Conservation (phyloP, 2,888 invertebrate genomes). For the Dasypolia templi region DNA sequence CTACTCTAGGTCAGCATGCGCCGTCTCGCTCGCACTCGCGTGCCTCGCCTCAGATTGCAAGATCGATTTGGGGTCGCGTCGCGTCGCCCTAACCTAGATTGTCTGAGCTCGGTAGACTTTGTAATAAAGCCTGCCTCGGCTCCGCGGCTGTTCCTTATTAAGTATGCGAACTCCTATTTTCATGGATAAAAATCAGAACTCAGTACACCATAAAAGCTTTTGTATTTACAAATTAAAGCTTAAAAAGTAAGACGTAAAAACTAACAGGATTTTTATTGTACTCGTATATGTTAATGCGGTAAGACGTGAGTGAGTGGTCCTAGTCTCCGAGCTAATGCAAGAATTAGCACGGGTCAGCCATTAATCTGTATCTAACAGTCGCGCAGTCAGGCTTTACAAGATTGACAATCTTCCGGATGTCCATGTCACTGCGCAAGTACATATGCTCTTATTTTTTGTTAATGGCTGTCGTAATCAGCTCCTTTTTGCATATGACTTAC, state of each 20-base stretch:
- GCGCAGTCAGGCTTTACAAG: slow-evolving; percentile 14
- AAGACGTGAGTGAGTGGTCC: slow-evolving; percentile 30
- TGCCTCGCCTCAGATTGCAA: slow-evolving; percentile 78
- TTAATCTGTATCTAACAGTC: slow-evolving; percentile 29
- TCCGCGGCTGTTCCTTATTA: slow-evolving; percentile 55
- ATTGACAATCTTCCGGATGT: slow-evolving; percentile 37
- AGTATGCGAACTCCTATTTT: slow-evolving; percentile 53
- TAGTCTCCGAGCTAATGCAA: slow-evolving; percentile 1
- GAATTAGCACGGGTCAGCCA: slow-evolving; percentile 15
- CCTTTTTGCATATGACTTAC: slow-evolving; percentile 1
- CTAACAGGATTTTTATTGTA: not conserved
- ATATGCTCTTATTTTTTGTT: slow-evolving; percentile 19
- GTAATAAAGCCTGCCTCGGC: slow-evolving; percentile 73
- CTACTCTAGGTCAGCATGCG: slow-evolving; percentile 86
- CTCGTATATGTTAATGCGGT: slow-evolving; percentile 2
- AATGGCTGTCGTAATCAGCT: not conserved
- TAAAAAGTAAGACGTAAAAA: not conserved
- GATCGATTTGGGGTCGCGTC: slow-evolving; percentile 88
- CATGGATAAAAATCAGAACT: slow-evolving; percentile 31
- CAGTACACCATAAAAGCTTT: not conserved
- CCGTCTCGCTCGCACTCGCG: slow-evolving; percentile 81
- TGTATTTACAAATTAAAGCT: slow-evolving; percentile 3
- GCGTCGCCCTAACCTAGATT: slow-evolving; percentile 90
- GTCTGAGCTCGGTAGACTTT: slow-evolving; percentile 82
- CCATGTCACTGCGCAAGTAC: slow-evolving; percentile 22